These are phyloP conservation scores for Sebastes fasciatus DNA, from an alignment of 2,113 vertebrate species.

Conservation along the genomic window DNA sequence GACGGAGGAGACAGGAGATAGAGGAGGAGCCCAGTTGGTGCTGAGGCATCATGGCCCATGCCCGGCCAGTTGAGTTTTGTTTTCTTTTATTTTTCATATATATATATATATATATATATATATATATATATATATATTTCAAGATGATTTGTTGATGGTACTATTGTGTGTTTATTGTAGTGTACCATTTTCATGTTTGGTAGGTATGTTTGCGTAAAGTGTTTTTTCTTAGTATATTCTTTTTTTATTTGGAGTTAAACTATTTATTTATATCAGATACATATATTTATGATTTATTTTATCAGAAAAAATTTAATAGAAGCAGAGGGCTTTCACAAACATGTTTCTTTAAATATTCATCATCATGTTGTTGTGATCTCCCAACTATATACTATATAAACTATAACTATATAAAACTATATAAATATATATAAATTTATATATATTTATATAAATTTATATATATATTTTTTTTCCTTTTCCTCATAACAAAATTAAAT, in stretches of 20 bases:
- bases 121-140: not conserved
- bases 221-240: slow-evolving; percentile 6
- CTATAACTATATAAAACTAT: too few species aligned
- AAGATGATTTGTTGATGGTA: slow-evolving; percentile 24
- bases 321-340: not conserved
- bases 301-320: slow-evolving; percentile 7
- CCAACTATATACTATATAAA: too few species aligned
- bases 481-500: too few species aligned
- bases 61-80: too few species aligned
- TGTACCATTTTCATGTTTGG: slow-evolving; percentile 24
- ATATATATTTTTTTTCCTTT: too few species aligned
- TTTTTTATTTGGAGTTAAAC: slow-evolving; percentile 36
- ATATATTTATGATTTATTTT: slow-evolving; percentile 70
- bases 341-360: not conserved
- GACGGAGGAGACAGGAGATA: too few species aligned
- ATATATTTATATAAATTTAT: too few species aligned
- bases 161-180: slow-evolving; percentile 39
- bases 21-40: too few species aligned
- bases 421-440: too few species aligned
- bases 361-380: slow-evolving; percentile 22
- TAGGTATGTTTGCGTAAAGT: slow-evolving; percentile 42
- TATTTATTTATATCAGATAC: slow-evolving; percentile 67
- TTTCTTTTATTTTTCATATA: too few species aligned
- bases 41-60: too few species aligned
- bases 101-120: too few species aligned